Base-by-base conservation (phyloP, 2,888 invertebrate species). In the Polydrusus pterygomalis region DNA sequence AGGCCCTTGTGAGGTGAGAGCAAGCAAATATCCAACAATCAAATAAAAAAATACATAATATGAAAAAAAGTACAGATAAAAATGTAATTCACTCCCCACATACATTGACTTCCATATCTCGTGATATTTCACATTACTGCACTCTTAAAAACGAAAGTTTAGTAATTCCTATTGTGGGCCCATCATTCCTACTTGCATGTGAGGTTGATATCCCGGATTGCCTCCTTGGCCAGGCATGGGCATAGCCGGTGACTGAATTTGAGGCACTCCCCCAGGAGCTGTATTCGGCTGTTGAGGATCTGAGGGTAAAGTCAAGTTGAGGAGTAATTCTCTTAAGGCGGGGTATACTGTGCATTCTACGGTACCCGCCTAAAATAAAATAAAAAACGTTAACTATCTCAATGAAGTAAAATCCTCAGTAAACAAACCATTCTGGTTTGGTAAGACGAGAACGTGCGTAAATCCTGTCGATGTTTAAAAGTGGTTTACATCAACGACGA, bases 331-430 rank as follows among this genome's bases (percentile, higher is more conserved):
- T 78, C 96, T 91, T 62, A 98, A 93, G 18, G 97, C 96, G 38
- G 97, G 97, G 88, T 95, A 97, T 70, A 98, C 91, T 15, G 96
- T 95, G 87, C 97, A 97, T 85, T 97, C 97, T 2, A 77, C 64
- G 8, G 45, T 65, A 38, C 75, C 73, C 25, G 75, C 78, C 78
- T 78, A 58, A 17, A 74, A 77, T 18, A 58, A n/a, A 43, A 40
- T 11, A 1, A 11, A 40, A 11, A 13, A 43, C 2, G n/a, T 43
- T n/a, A 13, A 43, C 9, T 34, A 43, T 2, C 40, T 40, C 11
- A 40, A 11, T 40, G 1, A 25, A 3, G 5, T 1, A 25, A 25
- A 25, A n/a, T n/a, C n/a, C n/a, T 25, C 25, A 5, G 5, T 25
- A 25, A 25, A 25, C 5, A 25, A 25, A 25, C 5, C 1, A 3